A percentile compares a stretch with the other conserved stretches of the same genome.
Evolutionary conservation across 2,113 vertebrate species (phyloP).

Genomic region (Sinocyclocheilus grahami): DNA sequence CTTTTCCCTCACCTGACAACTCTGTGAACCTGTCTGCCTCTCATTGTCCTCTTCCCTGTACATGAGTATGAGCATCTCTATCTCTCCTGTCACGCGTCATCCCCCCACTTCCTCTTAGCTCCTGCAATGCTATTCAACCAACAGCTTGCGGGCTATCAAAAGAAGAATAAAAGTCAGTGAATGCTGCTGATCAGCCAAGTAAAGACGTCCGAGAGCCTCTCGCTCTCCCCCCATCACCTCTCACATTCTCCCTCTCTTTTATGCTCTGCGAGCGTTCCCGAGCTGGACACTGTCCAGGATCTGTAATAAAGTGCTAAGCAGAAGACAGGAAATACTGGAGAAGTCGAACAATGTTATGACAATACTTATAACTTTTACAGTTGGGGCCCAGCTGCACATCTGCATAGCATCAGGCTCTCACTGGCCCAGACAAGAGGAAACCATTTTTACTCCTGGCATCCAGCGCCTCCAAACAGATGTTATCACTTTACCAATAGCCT

Average conservation of each 20-base stretch:
- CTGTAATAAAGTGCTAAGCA: constrained; percentile 96
- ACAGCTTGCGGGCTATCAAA: constrained; percentile 18
- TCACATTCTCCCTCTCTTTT: constrained; percentile 48
- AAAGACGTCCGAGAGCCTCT: constrained; percentile 39
- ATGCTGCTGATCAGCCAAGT: constrained; percentile 19
- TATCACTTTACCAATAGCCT: constrained; percentile 89
- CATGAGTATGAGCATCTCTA: not conserved
- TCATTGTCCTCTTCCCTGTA: not conserved
- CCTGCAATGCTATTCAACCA: constrained; percentile 24
- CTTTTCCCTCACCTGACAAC: not conserved
- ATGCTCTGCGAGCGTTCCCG: constrained; percentile 65
- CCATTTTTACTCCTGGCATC: constrained; percentile 90
- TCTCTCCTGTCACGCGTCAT: constrained; percentile 42
- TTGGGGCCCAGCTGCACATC: constrained; percentile 96
- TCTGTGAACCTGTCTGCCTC: constrained; percentile 13
- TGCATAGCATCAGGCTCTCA: constrained; percentile 94
- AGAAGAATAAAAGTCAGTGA: constrained; percentile 5
- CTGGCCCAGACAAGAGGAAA: constrained; percentile 88
- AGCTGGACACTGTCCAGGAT: constrained; percentile 84
- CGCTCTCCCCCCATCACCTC: constrained; percentile 27
- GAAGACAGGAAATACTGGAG: constrained; percentile 98
- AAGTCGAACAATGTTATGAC: constrained; percentile 99
- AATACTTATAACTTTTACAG: constrained; percentile 99
- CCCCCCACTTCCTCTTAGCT: constrained; percentile 49
- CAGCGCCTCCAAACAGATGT: constrained; percentile 87